Percentiles rank a stretch among this genome's conserved stretches.
These are phyloP conservation scores for Girardinus metallicus DNA, from an alignment of 2,797 vertebrate species.

Conservation along the genomic window DNA sequence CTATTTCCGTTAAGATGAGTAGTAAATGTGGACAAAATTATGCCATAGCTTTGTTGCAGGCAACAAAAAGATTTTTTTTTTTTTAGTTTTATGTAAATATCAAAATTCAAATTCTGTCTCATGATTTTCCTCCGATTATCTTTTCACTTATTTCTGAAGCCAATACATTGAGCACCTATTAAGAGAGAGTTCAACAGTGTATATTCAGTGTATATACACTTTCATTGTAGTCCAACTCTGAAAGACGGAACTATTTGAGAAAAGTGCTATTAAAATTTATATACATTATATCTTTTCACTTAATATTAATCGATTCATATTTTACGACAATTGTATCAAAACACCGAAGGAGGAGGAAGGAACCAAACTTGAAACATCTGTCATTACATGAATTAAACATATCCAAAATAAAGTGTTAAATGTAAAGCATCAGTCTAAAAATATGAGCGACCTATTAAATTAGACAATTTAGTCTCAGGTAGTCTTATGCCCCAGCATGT, in stretches of 20 bases:
- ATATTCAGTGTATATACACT: neutral
- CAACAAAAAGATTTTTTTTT: neutral
- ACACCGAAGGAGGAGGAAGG: neutral
- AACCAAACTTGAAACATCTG: neutral
- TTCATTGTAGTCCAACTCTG: neutral
- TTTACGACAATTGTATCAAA: neutral
- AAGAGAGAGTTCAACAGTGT: neutral
- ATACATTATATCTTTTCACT: neutral
- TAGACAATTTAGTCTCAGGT: neutral
- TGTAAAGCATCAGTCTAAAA: neutral
- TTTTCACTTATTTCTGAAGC: neutral
- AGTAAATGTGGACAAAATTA: neutral
- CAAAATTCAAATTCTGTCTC: neutral
- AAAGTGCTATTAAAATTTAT: neutral
- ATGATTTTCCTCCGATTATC: neutral
- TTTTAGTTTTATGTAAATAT: neutral
- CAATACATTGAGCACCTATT: neutral
- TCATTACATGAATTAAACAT: neutral
- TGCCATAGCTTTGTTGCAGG: neutral
- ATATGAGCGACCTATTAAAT: too few relatives aligned
- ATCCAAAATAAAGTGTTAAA: neutral
- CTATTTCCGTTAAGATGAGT: neutral
- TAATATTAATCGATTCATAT: neutral
- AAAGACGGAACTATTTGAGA: neutral
- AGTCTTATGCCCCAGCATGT: constrained; percentile 1